A percentile compares a stretch with the other conserved stretches of the same genome.
phyloP scores from a whole-genome alignment of 2,113 vertebrate species.

The Mionectes macconnelli region DNA sequence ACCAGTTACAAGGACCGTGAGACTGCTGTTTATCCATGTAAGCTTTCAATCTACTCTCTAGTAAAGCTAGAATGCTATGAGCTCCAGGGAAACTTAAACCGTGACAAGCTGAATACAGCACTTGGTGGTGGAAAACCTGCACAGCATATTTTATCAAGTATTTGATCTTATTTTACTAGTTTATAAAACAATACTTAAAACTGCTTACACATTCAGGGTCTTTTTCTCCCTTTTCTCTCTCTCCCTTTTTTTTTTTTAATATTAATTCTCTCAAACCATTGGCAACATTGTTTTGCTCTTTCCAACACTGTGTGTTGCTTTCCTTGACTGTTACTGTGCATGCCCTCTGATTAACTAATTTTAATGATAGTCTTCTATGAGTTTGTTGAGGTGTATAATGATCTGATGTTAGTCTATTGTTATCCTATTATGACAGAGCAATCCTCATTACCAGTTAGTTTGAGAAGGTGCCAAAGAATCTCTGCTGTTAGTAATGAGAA shows the following conservation, averaged over 20 bases:
- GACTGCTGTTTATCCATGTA: not conserved
- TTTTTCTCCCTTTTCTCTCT: no score
- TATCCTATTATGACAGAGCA: not conserved
- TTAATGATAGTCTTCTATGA: not conserved
- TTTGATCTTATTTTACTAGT: not conserved
- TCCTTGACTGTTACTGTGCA: no score
- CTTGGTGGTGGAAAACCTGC: not conserved
- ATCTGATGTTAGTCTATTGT: not conserved
- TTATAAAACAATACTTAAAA: not conserved
- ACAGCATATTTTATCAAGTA: not conserved
- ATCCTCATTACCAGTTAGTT: not conserved
- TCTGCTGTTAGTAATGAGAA: not conserved
- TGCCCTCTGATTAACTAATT: not conserved
- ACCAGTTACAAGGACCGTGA: not conserved
- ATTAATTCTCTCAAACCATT: not conserved
- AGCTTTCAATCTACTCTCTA: not conserved
- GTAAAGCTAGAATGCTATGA: not conserved
- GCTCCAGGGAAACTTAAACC: not conserved
- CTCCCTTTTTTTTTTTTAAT: not conserved
- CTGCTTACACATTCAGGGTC: not conserved
- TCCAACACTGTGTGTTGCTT: not conserved
- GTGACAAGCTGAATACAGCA: not conserved
- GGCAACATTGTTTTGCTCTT: not conserved
- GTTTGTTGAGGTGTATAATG: not conserved
- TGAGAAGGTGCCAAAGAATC: not conserved